Percentiles rank a stretch among this genome's conserved stretches.
Conservation (phyloP, 2,797 vertebrate species). For the Prunella strophiata region DNA sequence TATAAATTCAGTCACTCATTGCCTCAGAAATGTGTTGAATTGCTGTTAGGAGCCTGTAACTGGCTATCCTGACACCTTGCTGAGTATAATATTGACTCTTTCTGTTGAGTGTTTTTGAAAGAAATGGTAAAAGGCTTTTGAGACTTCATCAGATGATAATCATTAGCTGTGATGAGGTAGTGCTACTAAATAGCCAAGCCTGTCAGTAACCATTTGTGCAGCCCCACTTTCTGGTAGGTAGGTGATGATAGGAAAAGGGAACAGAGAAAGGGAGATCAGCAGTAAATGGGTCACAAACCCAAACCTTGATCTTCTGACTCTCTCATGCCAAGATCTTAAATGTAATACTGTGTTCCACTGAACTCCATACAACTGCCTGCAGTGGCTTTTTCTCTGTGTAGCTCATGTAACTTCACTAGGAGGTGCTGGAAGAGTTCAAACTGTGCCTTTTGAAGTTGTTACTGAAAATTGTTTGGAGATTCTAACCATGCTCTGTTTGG, state of each 20-base stretch:
- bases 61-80: not conserved
- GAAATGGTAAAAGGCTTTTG: not conserved
- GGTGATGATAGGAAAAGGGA: not conserved
- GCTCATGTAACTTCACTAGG: not conserved
- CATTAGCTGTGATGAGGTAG: not conserved
- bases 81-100: not conserved
- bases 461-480: not conserved
- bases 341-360: not conserved
- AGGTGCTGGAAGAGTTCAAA: not conserved
- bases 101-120: not conserved
- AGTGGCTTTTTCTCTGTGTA: not conserved
- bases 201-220: not conserved
- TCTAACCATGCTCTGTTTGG: not conserved
- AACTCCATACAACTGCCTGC: not conserved
- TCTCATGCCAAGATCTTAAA: not conserved
- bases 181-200: not conserved
- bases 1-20: fast-evolving
- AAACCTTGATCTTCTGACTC: not conserved
- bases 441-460: not conserved
- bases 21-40: not conserved
- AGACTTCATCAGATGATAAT: not conserved
- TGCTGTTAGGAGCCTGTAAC: not conserved
- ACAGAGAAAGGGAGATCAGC: not conserved
- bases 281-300: not conserved
- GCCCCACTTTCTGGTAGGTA: not conserved